Conservation (phyloP, 2,888 invertebrate genomes). For the Corbicula japonica region DNA sequence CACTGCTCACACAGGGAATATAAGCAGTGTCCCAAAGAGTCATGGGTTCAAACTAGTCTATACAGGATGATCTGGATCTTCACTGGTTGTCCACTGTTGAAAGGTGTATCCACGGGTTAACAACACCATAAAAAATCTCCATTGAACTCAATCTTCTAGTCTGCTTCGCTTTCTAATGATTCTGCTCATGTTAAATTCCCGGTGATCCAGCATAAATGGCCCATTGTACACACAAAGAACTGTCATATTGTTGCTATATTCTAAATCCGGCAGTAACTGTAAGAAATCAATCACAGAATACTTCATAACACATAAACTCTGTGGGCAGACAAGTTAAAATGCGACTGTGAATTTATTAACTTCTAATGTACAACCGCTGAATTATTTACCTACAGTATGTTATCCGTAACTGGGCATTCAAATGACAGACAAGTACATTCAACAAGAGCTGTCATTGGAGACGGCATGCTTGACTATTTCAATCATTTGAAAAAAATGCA, state of each 20-base stretch:
- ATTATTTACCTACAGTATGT: not conserved
- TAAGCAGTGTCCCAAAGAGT: no score
- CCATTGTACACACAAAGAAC: conserved; percentile 94
- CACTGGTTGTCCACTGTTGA: no score
- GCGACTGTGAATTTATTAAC: not conserved
- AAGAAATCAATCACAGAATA: conserved; percentile 76
- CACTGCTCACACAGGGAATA: no score
- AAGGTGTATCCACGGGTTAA: no score
- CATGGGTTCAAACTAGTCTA: no score
- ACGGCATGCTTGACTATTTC: no score
- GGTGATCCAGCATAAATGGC: conserved; percentile 86
- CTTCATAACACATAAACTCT: not conserved
- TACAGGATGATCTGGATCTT: no score
- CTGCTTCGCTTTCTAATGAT: conserved; percentile 78
- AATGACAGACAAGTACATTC: not conserved
- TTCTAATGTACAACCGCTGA: no score
- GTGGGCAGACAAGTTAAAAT: not conserved
- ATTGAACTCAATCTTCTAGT: conserved; percentile 55
- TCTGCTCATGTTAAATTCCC: conserved; percentile 86
- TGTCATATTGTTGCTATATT: conserved; percentile 90
- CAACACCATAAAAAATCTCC: no score
- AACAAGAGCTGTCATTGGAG: no score
- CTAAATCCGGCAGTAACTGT: conserved; percentile 91
- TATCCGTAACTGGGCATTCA: not conserved
- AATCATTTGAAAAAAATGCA: no score